A percentile compares a stretch with the other conserved stretches of the same genome.
These are phyloP conservation scores for Seriola rivoliana DNA, from an alignment of 2,113 vertebrate species.

Conservation along the genomic window DNA sequence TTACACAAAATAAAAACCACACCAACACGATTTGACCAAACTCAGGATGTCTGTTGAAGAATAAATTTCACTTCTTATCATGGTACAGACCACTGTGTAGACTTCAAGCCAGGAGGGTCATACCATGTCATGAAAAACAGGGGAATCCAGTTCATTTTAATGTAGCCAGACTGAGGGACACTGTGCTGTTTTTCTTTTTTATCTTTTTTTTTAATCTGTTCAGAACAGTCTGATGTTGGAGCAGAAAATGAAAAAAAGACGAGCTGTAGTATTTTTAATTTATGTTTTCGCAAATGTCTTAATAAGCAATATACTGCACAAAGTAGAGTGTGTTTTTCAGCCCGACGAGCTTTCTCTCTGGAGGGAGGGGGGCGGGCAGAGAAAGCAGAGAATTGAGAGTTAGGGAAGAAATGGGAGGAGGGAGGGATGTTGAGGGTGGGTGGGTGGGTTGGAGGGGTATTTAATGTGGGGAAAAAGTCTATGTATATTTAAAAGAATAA, in stretches of 20 bases:
- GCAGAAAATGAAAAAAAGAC: slow-evolving; percentile 63
- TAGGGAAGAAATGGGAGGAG: slow-evolving; percentile 25
- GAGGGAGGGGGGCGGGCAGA: slow-evolving; percentile 11
- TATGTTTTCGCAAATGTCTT: slow-evolving; percentile 86
- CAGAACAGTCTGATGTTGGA: slow-evolving; percentile 62
- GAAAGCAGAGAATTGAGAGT: slow-evolving; percentile 42
- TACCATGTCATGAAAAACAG: slow-evolving; percentile 36
- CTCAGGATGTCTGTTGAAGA: slow-evolving; percentile 53
- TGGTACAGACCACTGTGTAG: slow-evolving; percentile 60
- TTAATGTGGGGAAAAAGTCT: slow-evolving; percentile 80
- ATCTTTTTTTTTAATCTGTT: slow-evolving; percentile 62
- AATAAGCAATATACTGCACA: slow-evolving; percentile 87
- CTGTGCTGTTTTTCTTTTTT: slow-evolving; percentile 68
- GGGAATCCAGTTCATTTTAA: slow-evolving; percentile 54
- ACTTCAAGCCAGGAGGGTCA: slow-evolving; percentile 29
- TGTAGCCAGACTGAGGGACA: slow-evolving; percentile 83
- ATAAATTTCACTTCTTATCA: slow-evolving; percentile 26
- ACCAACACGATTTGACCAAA: slow-evolving; percentile 48
- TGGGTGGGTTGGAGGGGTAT: slow-evolving; percentile 66
- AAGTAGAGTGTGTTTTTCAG: slow-evolving; percentile 80
- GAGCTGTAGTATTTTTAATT: slow-evolving; percentile 83
- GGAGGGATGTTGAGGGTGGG: slow-evolving; percentile 31
- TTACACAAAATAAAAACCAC: background rate
- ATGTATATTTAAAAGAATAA: slow-evolving; percentile 87
- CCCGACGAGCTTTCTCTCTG: slow-evolving; percentile 71